Base-by-base conservation (phyloP, 2,113 vertebrate species). In the Tonatia bakeri region DNA sequence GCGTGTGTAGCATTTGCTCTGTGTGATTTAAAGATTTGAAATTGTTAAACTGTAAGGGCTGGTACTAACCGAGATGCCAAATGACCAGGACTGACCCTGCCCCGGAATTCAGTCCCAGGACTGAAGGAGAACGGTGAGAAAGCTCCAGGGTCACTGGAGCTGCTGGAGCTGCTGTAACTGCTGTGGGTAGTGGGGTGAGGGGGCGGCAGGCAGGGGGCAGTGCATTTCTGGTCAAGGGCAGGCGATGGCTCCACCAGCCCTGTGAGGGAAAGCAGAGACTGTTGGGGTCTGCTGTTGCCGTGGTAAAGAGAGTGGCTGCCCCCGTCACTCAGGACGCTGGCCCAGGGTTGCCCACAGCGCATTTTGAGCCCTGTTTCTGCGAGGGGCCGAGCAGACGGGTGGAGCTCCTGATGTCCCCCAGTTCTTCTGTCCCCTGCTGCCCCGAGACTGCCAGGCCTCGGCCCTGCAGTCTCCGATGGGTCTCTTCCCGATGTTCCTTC, bases 121-220 rank as follows among this genome's bases (percentile, higher is more conserved):
- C 40, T 19, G 19, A 22, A 13, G 31, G 36, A 73, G 54, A 52
- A 28, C 7, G 2, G 5, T 31, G 33, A 79, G 28, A 0, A 1
- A 43, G 16, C 24, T 3, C 22, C 16, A 3, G 40, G 6, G 4
- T n/a, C 70, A 19, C 1, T 0, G 13, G 13, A 31, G 20, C 54
- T 20, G 1, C 38, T n/a, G n/a, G n/a, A n/a, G n/a, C n/a, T 43
- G 43, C 43, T 33, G 91, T 38, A 52, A 28, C 24, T 7, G 26
- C 33, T 16, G 15, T 54, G 31, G 22, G 15, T 70, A 0, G 13
- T 4, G 7, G 6, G 45, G 43, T 47, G 45, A 2, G 45, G 45
- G 47, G 47, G 47, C n/a, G 56, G 2, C 8, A 22, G 56, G 56
- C 3, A 1, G 56, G 8, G 22, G 5, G 3, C 6, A 17, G 6